Evolutionary conservation across 2,113 vertebrate genomes (phyloP).

Genomic region (Hemicordylus capensis): DNA sequence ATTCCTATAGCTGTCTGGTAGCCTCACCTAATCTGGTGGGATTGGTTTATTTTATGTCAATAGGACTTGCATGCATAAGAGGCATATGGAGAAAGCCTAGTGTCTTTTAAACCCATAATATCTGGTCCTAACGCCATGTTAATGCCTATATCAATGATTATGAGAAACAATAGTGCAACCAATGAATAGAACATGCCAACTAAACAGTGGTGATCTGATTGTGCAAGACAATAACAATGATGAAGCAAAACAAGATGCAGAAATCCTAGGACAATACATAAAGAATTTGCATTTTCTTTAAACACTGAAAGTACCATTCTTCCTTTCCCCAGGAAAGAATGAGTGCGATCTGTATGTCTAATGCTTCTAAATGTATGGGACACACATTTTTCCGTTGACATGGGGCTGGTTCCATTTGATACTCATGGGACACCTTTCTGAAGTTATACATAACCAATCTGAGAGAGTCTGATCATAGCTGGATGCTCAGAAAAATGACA

Average conservation of each 20-base stretch:
- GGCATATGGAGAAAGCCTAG: neutral
- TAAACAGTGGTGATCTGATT: neutral
- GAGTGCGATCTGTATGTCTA: neutral
- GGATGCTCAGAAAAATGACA: neutral
- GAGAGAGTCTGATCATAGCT: neutral
- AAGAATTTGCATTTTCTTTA: constrained; percentile 6
- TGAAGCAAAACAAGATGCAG: neutral
- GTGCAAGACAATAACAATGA: neutral
- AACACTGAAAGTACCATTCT: neutral
- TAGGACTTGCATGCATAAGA: neutral
- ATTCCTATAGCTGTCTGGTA: no score
- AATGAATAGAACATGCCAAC: neutral
- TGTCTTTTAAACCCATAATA: neutral
- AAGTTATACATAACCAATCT: neutral
- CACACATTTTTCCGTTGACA: neutral
- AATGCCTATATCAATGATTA: neutral
- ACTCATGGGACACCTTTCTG: neutral
- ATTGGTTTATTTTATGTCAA: neutral
- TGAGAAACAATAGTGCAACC: neutral
- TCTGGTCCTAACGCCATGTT: neutral
- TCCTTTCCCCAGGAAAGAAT: neutral
- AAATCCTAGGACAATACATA: neutral
- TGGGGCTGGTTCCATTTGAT: neutral
- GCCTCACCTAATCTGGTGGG: neutral
- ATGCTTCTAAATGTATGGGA: neutral